These are phyloP conservation scores for Megamerina dolium DNA, from an alignment of 2,888 invertebrate species.

Conservation along the genomic window DNA sequence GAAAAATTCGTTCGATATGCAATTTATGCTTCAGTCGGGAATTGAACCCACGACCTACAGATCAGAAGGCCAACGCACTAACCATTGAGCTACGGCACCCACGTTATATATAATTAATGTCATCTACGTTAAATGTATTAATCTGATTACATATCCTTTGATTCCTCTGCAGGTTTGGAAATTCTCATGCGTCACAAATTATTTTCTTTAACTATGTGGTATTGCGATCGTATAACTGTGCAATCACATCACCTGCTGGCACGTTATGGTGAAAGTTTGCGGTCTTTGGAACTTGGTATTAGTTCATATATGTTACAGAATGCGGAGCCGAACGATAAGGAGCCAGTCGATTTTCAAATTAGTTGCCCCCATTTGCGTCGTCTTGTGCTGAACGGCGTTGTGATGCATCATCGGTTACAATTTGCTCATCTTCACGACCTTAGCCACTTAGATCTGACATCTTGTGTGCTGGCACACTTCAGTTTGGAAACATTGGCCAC, in stretches of 20 bases:
- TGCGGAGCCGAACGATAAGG: constrained; percentile 50
- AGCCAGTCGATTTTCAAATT: constrained; percentile 58
- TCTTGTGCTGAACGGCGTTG: constrained; percentile 46
- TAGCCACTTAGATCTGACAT: constrained; percentile 46
- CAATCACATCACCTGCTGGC: constrained; percentile 63
- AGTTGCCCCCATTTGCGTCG: constrained; percentile 47
- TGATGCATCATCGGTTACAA: constrained; percentile 43
- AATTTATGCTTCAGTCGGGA: no score
- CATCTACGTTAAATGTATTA: no score
- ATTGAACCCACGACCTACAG: no score
- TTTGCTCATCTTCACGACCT: constrained; percentile 42
- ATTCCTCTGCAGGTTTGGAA: constrained; percentile 53
- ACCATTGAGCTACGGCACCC: no score
- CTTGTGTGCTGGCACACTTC: constrained; percentile 47
- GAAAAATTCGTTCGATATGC: no score
- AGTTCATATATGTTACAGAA: constrained; percentile 57
- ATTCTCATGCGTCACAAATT: constrained; percentile 69
- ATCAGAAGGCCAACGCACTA: no score
- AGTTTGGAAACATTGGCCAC: constrained; percentile 52
- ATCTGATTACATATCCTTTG: no score
- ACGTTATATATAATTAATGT: no score
- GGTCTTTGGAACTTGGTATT: constrained; percentile 66
- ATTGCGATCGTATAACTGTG: constrained; percentile 64
- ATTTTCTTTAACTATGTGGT: constrained; percentile 66
- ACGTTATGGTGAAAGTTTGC: constrained; percentile 61